phyloP scores from a whole-genome alignment of 2,113 vertebrate species.

The Nothocercus nigrocapillus region DNA sequence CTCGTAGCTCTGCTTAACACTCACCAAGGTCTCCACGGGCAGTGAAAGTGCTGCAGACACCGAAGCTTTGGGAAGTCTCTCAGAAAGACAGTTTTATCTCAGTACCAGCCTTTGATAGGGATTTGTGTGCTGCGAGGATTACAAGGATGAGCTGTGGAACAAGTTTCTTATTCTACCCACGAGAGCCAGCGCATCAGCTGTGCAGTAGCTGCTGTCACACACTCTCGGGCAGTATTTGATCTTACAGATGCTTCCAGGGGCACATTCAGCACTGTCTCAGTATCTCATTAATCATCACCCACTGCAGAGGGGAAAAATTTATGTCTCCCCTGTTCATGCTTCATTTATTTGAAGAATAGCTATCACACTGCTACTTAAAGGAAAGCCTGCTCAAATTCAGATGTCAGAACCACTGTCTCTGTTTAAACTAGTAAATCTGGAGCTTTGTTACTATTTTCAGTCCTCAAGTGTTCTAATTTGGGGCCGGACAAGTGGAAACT shows the following conservation, averaged over 20 bases:
- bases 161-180: background rate
- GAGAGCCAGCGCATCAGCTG: background rate
- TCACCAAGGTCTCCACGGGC: background rate
- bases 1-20: no score
- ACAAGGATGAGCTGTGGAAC: background rate
- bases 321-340: background rate
- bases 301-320: background rate
- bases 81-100: background rate
- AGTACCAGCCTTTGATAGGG: accelerated
- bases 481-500: background rate
- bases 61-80: background rate
- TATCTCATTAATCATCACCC: background rate
- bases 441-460: background rate
- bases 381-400: background rate
- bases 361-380: background rate
- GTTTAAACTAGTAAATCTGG: background rate
- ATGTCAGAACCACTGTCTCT: background rate
- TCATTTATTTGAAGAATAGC: background rate
- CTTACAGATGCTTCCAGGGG: background rate
- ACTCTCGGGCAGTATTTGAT: background rate
- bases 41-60: background rate
- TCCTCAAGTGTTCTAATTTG: background rate
- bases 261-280: background rate
- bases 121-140: background rate
- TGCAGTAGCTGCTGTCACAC: background rate